Base-by-base conservation (phyloP, 2,888 invertebrate species). In the Temnothorax unifasciatus region DNA sequence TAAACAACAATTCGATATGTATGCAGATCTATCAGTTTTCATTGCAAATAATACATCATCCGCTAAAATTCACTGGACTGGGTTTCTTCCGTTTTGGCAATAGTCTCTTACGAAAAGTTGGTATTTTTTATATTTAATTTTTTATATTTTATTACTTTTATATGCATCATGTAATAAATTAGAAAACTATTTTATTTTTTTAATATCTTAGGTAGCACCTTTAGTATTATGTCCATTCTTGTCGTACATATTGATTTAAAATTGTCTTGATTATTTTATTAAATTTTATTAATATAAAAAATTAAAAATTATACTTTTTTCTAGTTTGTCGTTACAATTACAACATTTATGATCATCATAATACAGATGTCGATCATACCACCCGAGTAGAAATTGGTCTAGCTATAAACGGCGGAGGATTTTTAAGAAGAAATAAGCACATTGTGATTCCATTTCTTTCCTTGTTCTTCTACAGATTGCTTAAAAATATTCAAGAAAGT, bases 21-120 rank as follows among this genome's bases (percentile, higher is more conserved):
- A 47, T 15, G 13, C 15, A 47, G 44, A 13, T 52, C n/a, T 47
- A 47, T 59, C 59, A 59, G 8, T 59, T 59, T 9, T 29, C 6
- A 29, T 9, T 61, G 18, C 64, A 44, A 64, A 13, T 13, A 44
- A 64, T 44, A 6, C 44, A 64, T 9, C 21, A n/a, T 8, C 59
- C 57, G 18, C 25, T 79, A n/a, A 79, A 29, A 44, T 79, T 68
- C 3, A 47, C 38, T 13, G 79, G 79, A 54, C 18, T 68, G 41
- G 68, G 68, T 18, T 9, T 79, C 2, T 79, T 68, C 57, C 5
- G 57, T 6, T 79, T 79, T 34, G 68, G 59, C 18, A 13, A 79
- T 4, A 8, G 34, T 2, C 68, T 79, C 29, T 3, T 68, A 8
- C 21, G 15, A 11, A 13, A 64, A 41, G 64, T 76, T 47, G 13